These are phyloP conservation scores for Halcyon malimbica DNA, from an alignment of 2,113 vertebrate genomes.

Conservation along the genomic window DNA sequence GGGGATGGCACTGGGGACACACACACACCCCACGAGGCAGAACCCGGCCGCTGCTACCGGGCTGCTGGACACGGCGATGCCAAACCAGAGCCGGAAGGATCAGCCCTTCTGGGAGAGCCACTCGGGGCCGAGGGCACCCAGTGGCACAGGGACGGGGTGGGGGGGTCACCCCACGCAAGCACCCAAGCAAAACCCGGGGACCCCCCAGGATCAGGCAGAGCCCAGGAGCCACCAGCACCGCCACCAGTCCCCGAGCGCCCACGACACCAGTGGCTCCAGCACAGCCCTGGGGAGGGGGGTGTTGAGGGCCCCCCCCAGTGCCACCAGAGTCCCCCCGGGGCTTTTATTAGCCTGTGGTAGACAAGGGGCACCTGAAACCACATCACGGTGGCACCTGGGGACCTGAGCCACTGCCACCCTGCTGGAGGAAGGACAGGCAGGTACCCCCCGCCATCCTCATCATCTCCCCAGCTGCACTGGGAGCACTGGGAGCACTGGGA, in stretches of 20 bases:
- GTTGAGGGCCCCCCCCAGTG: neutral
- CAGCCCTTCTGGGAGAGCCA: neutral
- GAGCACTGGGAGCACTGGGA: neutral
- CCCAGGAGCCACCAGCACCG: neutral
- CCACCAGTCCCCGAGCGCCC: fast-evolving
- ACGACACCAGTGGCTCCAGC: fast-evolving
- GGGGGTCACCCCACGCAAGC: neutral
- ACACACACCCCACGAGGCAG: no score
- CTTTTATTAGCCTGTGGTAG: neutral
- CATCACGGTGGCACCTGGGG: fast-evolving
- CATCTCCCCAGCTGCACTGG: fast-evolving
- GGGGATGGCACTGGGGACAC: neutral
- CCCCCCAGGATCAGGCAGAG: neutral
- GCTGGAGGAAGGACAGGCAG: fast-evolving
- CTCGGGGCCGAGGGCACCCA: neutral
- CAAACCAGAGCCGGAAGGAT: neutral
- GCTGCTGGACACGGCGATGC: neutral
- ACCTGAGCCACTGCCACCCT: fast-evolving
- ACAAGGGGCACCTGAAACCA: neutral
- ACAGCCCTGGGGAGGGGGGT: neutral
- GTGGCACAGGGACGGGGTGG: no score
- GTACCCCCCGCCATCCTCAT: neutral
- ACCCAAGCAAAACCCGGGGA: neutral
- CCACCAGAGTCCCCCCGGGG: neutral
- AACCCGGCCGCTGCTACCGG: no score